Percentiles rank a stretch among this genome's conserved stretches.
Conservation (phyloP, 2,888 invertebrate genomes). For the Polietes domitor region DNA sequence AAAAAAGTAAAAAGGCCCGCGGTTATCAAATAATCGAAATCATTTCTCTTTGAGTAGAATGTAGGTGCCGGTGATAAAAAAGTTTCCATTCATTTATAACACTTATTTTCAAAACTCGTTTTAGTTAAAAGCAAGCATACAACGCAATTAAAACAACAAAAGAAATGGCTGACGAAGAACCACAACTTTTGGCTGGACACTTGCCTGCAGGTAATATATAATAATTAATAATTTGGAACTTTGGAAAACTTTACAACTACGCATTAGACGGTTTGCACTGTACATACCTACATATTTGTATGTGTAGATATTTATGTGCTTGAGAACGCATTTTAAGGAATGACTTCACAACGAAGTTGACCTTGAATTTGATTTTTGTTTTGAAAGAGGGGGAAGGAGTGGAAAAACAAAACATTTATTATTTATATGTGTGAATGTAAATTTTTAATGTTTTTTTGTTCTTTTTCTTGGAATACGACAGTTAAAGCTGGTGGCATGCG, state of each 20-base stretch:
- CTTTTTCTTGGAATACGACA: constrained; percentile 76
- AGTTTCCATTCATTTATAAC: too few relatives aligned
- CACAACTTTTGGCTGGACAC: constrained; percentile 92
- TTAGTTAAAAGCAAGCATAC: constrained; percentile 22
- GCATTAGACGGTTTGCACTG: constrained; percentile 36
- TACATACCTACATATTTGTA: not conserved
- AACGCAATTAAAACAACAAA: constrained; percentile 26
- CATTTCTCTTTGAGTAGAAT: constrained; percentile 16
- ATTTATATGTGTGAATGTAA: not conserved
- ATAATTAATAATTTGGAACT: not conserved
- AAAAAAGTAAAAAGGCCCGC: constrained; percentile 37
- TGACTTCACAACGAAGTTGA: constrained; percentile 24
- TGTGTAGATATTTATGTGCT: constrained; percentile 30
- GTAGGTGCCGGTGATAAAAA: not conserved
- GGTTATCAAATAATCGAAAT: not conserved
- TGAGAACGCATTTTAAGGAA: constrained; percentile 1
- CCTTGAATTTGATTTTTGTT: constrained; percentile 12
- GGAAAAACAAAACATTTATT: too few relatives aligned
- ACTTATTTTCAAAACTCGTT: not conserved
- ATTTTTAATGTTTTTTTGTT: not conserved
- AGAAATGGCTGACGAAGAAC: constrained; percentile 83
- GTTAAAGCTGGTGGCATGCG: constrained; percentile 97
- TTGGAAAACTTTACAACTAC: constrained; percentile 35
- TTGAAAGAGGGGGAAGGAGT: not conserved
- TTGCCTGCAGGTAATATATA: constrained; percentile 92